Evolutionary conservation across 2,888 invertebrate genomes (phyloP).

Genomic region (Ommatoiulus sabulosus): DNA sequence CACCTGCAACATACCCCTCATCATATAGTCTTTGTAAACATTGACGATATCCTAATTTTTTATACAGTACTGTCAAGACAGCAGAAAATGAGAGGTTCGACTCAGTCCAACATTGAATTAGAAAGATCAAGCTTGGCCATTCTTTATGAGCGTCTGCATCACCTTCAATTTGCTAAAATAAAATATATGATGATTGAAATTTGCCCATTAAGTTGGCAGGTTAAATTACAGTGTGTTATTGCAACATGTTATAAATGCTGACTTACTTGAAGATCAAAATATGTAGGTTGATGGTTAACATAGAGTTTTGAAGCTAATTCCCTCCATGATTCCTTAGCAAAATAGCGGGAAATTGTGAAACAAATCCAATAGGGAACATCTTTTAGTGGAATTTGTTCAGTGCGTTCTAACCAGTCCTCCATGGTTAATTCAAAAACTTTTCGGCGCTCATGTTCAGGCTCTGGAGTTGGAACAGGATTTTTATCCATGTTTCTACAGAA

Average conservation of each 20-base stretch:
- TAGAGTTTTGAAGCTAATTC: constrained; percentile 17
- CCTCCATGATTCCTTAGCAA: constrained; percentile 15
- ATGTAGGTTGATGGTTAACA: background rate
- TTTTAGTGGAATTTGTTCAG: background rate
- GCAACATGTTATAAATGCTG: too few relatives aligned
- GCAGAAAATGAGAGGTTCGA: background rate
- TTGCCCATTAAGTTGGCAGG: background rate
- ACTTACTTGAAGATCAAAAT: background rate
- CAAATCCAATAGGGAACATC: constrained; percentile 38
- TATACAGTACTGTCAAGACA: constrained; percentile 12
- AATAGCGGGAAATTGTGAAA: background rate
- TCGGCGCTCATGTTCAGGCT: background rate
- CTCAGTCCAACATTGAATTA: background rate
- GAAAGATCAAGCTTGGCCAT: constrained; percentile 7
- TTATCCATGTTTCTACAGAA: background rate
- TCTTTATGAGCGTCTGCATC: background rate
- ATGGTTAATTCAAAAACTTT: background rate
- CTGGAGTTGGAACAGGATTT: background rate
- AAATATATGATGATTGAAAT: background rate
- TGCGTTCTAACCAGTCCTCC: background rate
- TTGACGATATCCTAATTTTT: background rate
- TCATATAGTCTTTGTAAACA: constrained; percentile 28
- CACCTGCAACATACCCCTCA: background rate
- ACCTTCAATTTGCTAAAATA: constrained; percentile 55
- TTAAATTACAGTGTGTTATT: too few relatives aligned